Evolutionary conservation across 2,888 invertebrate species (phyloP).

Genomic region (Ptychoptera albimana): DNA sequence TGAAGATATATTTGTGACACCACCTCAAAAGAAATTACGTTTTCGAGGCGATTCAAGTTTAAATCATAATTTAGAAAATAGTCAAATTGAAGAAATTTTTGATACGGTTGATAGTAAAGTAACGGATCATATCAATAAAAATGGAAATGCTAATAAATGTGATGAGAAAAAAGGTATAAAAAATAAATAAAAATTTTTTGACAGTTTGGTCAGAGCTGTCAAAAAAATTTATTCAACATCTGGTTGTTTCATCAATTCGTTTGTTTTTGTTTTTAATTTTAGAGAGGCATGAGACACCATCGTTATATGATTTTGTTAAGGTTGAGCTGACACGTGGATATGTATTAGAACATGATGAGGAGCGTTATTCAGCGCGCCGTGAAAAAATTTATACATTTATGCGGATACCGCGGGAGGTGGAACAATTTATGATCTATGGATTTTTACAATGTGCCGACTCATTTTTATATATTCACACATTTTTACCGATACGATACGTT

Average conservation of each 20-base stretch:
- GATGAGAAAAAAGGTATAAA: constrained; percentile 5
- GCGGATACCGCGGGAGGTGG: constrained; percentile 83
- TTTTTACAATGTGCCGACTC: constrained; percentile 95
- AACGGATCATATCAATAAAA: constrained; percentile 6
- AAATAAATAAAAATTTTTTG: background rate
- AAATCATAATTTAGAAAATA: constrained; percentile 14
- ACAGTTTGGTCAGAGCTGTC: background rate
- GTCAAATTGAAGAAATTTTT: constrained; percentile 19
- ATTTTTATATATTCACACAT: constrained; percentile 93
- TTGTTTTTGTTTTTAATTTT: constrained; percentile 6
- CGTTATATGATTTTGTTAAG: constrained; percentile 51
- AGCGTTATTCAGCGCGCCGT: constrained; percentile 80
- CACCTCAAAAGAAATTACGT: constrained; percentile 30
- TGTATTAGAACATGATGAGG: constrained; percentile 86
- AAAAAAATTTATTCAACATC: background rate
- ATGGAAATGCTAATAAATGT: constrained; percentile 7
- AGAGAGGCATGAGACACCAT: constrained; percentile 12
- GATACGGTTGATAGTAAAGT: constrained; percentile 14
- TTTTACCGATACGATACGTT: constrained; percentile 82
- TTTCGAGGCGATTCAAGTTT: constrained; percentile 31
- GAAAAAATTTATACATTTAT: constrained; percentile 95
- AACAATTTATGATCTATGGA: constrained; percentile 85
- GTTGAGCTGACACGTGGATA: constrained; percentile 87
- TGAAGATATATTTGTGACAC: constrained; percentile 13
- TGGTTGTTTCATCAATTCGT: background rate